phyloP scores from a whole-genome alignment of 2,113 vertebrate genomes.

The Paedocypris sp. region DNA sequence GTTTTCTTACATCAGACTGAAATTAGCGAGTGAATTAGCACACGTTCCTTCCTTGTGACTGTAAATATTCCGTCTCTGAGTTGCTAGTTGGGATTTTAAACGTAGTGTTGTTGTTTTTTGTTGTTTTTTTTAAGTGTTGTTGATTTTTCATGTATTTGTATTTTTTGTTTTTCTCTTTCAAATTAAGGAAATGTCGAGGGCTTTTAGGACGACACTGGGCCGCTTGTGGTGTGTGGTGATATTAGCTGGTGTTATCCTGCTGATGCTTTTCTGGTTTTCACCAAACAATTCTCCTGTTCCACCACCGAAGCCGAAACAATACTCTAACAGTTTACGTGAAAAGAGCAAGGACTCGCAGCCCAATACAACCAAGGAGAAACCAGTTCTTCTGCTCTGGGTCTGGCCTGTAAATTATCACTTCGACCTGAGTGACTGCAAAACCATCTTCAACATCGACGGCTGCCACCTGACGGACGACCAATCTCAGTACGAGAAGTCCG shows the following conservation, averaged over 20 bases:
- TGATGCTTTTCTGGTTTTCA: not conserved
- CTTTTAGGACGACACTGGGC: not conserved
- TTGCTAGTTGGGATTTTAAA: too few relatives aligned
- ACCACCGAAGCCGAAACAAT: not conserved
- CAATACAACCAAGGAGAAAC: conserved; percentile 46
- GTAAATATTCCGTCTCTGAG: too few relatives aligned
- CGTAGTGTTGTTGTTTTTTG: too few relatives aligned
- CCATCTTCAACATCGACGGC: conserved; percentile 66
- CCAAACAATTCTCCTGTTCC: not conserved
- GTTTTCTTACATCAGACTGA: too few relatives aligned
- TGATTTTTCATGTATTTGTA: too few relatives aligned
- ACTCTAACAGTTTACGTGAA: not conserved
- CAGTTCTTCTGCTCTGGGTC: conserved; percentile 74
- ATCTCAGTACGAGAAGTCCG: conserved; percentile 62
- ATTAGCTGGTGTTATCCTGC: not conserved
- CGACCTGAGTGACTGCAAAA: conserved; percentile 63
- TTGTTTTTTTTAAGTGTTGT: too few relatives aligned
- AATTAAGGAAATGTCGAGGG: not conserved
- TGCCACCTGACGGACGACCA: conserved; percentile 72
- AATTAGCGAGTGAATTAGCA: too few relatives aligned
- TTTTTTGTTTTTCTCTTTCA: too few relatives aligned
- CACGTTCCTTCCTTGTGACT: too few relatives aligned
- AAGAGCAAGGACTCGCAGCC: not conserved
- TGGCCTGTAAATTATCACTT: conserved; percentile 73
- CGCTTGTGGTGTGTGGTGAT: not conserved